Percentiles rank a stretch among this genome's conserved stretches.
These are phyloP conservation scores for Sanderia malayensis DNA, from an alignment of 30 jellyfish, hydroid and myxozoan species.

Conservation along the genomic window DNA sequence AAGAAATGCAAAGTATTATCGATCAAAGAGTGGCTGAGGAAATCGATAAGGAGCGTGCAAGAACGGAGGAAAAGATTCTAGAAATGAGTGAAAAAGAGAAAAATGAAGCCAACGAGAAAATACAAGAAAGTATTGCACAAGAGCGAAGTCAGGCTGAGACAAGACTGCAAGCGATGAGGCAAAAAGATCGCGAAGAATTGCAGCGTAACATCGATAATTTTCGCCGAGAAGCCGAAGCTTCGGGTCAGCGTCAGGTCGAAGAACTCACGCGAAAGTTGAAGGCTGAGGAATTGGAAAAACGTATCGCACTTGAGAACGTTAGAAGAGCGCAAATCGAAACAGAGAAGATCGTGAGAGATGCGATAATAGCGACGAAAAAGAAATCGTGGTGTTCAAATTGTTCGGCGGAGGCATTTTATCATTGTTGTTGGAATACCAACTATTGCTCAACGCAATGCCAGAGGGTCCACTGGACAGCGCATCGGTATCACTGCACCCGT, in stretches of 20 bases:
- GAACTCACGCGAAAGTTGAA: conserved; percentile 77
- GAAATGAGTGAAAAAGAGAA: conserved; percentile 73
- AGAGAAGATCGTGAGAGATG: conserved; percentile 71
- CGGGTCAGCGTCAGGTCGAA: conserved; percentile 72
- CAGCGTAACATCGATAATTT: conserved; percentile 80
- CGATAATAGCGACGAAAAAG: conserved; percentile 78
- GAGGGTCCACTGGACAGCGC: conserved; percentile 94
- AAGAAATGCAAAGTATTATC: conserved; percentile 51
- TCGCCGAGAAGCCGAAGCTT: conserved; percentile 74
- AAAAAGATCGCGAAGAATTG: conserved; percentile 77
- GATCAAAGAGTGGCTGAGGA: conserved; percentile 75
- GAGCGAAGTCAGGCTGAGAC: conserved; percentile 77
- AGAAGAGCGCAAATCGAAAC: conserved; percentile 85
- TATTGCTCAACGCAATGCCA: conserved; percentile 97
- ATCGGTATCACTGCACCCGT: conserved; percentile 96
- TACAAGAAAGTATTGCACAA: conserved; percentile 34
- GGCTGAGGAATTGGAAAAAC: conserved; percentile 83
- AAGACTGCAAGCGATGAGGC: conserved; percentile 55
- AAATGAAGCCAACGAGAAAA: conserved; percentile 43
- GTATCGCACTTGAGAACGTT: conserved; percentile 74
- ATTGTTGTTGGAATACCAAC: conserved; percentile 97
- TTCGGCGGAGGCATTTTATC: conserved; percentile 90
- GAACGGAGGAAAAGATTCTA: conserved; percentile 47
- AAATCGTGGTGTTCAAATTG: conserved; percentile 97
- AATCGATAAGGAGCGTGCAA: conserved; percentile 59